phyloP scores from a whole-genome alignment of 2,888 invertebrate genomes.

The Allolobophora icterica region DNA sequence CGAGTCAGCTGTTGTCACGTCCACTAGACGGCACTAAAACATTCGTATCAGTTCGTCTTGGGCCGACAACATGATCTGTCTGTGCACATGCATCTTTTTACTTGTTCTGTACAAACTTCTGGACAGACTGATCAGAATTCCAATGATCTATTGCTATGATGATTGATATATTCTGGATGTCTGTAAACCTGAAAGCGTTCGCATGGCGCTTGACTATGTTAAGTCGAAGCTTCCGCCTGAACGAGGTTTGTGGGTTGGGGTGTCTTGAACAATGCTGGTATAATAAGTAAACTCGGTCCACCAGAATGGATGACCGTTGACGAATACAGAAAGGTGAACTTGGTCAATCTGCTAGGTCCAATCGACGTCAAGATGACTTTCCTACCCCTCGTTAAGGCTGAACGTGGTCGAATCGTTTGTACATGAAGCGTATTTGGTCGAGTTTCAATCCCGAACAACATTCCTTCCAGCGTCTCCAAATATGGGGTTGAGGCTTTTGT shows the following conservation, averaged over 20 bases:
- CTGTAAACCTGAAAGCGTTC: slow-evolving; percentile 53
- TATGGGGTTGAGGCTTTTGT: background rate
- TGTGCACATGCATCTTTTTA: background rate
- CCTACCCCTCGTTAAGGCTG: background rate
- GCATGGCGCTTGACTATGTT: background rate
- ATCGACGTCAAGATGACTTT: background rate
- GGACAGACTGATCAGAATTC: background rate
- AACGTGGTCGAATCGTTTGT: background rate
- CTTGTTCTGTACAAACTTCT: background rate
- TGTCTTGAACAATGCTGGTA: background rate
- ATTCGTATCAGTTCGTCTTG: background rate
- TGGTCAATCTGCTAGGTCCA: background rate
- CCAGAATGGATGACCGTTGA: background rate
- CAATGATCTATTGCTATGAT: background rate
- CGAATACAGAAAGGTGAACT: background rate
- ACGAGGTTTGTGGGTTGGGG: background rate
- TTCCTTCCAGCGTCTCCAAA: background rate
- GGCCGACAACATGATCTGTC: background rate
- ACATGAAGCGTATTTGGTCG: background rate
- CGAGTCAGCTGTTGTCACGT: too few species aligned
- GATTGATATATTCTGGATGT: slow-evolving; percentile 54
- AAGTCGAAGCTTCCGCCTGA: background rate
- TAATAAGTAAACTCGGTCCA: background rate
- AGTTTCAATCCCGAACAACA: background rate
- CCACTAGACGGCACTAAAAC: background rate